Evolutionary conservation across 2,113 vertebrate species (phyloP).

Genomic region (Dromaius novaehollandiae): DNA sequence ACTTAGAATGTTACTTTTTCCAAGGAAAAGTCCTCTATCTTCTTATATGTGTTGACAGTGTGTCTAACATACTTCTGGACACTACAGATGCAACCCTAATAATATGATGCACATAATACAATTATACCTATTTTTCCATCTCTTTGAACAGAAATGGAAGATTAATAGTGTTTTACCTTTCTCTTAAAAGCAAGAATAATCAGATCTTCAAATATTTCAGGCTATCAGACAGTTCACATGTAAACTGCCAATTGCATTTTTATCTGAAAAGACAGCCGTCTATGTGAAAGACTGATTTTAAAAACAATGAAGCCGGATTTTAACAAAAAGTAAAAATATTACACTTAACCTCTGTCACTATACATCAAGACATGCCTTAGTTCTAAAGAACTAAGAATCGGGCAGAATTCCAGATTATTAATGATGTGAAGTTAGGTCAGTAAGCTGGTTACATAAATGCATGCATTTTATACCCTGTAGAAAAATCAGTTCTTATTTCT

Average conservation of each 20-base stretch:
- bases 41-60: neutral
- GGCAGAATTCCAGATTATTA: conserved; percentile 23
- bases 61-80: neutral
- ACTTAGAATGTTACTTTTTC: accelerated
- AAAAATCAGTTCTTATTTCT: neutral
- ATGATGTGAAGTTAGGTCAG: neutral
- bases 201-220: neutral
- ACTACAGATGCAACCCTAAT: neutral
- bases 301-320: neutral
- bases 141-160: neutral
- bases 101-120: neutral
- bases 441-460: conserved; percentile 26
- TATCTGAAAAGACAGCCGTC: neutral
- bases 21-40: neutral
- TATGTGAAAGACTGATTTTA: neutral
- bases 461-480: neutral
- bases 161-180: neutral
- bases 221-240: neutral
- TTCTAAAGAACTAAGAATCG: neutral
- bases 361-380: neutral
- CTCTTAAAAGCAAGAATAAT: neutral
- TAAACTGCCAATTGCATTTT: neutral
- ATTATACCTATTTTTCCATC: neutral
- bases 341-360: neutral
- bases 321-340: neutral